A percentile compares a stretch with the other conserved stretches of the same genome.
Conservation (phyloP, 2,113 vertebrate species). For the Nerophis ophidion region DNA sequence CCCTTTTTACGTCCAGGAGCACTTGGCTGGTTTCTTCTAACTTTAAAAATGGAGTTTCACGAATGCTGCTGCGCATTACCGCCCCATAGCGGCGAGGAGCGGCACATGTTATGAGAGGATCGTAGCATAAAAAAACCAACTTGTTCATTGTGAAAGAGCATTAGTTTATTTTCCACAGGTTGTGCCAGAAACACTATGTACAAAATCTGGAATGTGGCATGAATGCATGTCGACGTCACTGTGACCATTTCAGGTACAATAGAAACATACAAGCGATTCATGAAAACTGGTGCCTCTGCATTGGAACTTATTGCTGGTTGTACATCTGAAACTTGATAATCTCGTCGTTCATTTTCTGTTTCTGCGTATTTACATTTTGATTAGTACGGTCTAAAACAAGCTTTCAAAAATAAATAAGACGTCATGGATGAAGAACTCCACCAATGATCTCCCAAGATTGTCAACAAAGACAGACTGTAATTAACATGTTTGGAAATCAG, state of each 20-base stretch:
- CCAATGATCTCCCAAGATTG: constrained; percentile 54
- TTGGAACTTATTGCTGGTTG: constrained; percentile 84
- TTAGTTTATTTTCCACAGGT: constrained; percentile 91
- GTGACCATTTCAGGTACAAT: constrained; percentile 57
- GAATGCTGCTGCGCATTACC: not conserved
- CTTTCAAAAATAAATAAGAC: constrained; percentile 77
- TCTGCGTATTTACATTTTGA: constrained; percentile 78
- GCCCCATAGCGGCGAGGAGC: constrained; percentile 16
- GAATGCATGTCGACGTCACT: constrained; percentile 80
- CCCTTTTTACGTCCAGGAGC: not conserved
- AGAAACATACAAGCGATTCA: constrained; percentile 71
- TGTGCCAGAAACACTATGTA: constrained; percentile 89
- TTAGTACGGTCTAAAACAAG: constrained; percentile 68
- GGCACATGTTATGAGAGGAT: not conserved
- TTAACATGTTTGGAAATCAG: constrained; percentile 36
- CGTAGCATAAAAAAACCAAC: not conserved
- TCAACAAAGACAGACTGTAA: constrained; percentile 37
- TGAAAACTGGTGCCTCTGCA: constrained; percentile 71
- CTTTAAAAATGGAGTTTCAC: not conserved
- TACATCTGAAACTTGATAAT: constrained; percentile 76
- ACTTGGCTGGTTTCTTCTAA: constrained; percentile 6
- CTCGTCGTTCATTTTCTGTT: constrained; percentile 42
- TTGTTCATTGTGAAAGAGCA: constrained; percentile 73
- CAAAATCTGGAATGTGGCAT: constrained; percentile 93
- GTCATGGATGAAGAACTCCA: constrained; percentile 44